These are phyloP conservation scores for Parnassius glacialis DNA, from an alignment of 2,888 invertebrate genomes.

Conservation along the genomic window DNA sequence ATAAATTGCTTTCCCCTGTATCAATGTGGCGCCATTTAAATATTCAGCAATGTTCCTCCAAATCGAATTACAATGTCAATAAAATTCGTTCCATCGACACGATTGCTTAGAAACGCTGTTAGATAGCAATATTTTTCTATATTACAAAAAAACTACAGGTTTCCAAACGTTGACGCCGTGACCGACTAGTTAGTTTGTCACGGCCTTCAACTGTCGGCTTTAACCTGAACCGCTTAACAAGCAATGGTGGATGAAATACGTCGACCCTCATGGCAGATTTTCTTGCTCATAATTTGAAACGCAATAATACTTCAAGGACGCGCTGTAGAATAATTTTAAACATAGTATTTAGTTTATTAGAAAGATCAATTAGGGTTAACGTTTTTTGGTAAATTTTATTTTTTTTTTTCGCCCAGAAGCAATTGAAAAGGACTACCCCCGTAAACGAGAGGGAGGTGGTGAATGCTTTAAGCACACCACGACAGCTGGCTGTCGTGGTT, in stretches of 20 bases:
- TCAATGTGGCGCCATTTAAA: not conserved
- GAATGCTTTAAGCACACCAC: too few species aligned
- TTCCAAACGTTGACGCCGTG: conserved; percentile 3
- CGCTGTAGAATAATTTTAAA: too few species aligned
- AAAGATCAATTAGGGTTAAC: too few species aligned
- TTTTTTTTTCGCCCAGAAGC: too few species aligned
- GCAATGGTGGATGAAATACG: not conserved
- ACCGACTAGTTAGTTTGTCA: conserved; percentile 7
- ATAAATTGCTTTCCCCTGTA: conserved; percentile 3
- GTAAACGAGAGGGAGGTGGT: too few species aligned
- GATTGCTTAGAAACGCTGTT: conserved; percentile 2
- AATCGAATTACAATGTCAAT: conserved; percentile 14
- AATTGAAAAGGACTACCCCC: too few species aligned
- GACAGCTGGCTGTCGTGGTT: too few species aligned
- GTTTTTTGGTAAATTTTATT: too few species aligned
- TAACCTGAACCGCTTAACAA: not conserved
- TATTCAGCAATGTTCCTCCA: conserved; percentile 2
- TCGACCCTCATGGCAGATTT: too few species aligned
- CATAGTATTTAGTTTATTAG: too few species aligned
- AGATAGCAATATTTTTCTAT: conserved; percentile 1
- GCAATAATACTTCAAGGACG: too few species aligned
- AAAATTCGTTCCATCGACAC: conserved; percentile 16
- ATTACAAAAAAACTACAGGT: conserved; percentile 4
- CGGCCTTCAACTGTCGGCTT: conserved; percentile 9
- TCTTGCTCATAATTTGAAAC: too few species aligned